Evolutionary conservation across 2,888 invertebrate genomes (phyloP).

Genomic region (Xylota segnis): DNA sequence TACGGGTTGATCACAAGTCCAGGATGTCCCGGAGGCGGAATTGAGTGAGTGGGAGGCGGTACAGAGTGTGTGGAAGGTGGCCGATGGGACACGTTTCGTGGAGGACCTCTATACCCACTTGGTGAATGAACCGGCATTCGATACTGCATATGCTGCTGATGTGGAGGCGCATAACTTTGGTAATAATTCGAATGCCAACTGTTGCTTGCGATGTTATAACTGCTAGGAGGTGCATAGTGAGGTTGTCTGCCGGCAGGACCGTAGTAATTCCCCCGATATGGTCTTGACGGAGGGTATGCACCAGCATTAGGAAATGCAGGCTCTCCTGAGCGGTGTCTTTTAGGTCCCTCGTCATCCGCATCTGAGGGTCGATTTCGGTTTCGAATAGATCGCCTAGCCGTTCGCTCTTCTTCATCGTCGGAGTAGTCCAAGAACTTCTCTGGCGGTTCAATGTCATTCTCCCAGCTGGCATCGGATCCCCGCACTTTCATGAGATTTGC

Average conservation of each 20-base stretch:
- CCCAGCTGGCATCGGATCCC: slow-evolving; percentile 96
- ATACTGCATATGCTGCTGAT: slow-evolving; percentile 33
- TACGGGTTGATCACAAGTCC: slow-evolving; percentile 66
- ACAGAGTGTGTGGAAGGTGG: slow-evolving; percentile 21
- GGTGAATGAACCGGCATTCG: slow-evolving; percentile 69
- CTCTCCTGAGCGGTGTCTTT: slow-evolving; percentile 36
- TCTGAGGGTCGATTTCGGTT: slow-evolving; percentile 81
- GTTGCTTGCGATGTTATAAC: slow-evolving; percentile 80
- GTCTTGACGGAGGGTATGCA: slow-evolving; percentile 29
- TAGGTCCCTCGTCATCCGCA: slow-evolving; percentile 48
- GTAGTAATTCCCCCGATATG: slow-evolving; percentile 49
- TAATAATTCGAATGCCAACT: slow-evolving; percentile 83
- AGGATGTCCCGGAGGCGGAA: slow-evolving; percentile 12
- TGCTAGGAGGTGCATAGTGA: slow-evolving; percentile 45
- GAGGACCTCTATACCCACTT: slow-evolving; percentile 85
- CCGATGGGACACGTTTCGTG: background rate
- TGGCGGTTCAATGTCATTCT: slow-evolving; percentile 93
- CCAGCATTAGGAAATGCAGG: background rate
- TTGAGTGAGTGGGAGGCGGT: background rate
- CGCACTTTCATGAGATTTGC: slow-evolving; percentile 90
- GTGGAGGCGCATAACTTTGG: slow-evolving; percentile 77
- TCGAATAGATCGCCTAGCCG: slow-evolving; percentile 83
- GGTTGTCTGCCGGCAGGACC: slow-evolving; percentile 24
- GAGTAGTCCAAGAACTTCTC: slow-evolving; percentile 90
- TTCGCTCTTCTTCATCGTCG: slow-evolving; percentile 94